A percentile compares a stretch with the other conserved stretches of the same genome.
Evolutionary conservation across 53 echinoderm and acorn worm species (phyloP).

Genomic region (Holothuria scabra): DNA sequence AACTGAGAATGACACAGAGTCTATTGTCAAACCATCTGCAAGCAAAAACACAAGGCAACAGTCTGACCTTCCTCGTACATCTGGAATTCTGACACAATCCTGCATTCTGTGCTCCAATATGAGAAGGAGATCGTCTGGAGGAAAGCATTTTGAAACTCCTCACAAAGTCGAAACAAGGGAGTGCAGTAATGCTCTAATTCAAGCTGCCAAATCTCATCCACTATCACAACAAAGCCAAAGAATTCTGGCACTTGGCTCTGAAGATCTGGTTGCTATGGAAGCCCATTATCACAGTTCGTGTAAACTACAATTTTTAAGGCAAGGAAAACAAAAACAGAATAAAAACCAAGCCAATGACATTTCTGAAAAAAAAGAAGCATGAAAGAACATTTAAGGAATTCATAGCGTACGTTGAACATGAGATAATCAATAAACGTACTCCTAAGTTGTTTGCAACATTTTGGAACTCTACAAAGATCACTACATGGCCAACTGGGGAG

Average conservation of each 20-base stretch:
- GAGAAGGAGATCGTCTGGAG: conserved; percentile 30
- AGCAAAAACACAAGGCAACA: conserved; percentile 25
- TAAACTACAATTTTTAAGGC: conserved; percentile 7
- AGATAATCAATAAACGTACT: conserved; percentile 45
- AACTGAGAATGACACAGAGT: conserved; percentile 9
- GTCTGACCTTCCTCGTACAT: conserved; percentile 45
- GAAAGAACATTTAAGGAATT: conserved; percentile 45
- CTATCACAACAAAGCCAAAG: conserved; percentile 9
- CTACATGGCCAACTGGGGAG: conserved; percentile 25
- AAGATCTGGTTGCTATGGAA: conserved; percentile 41
- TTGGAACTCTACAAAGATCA: conserved; percentile 49
- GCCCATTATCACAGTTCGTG: conserved; percentile 43
- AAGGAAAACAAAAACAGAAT: conserved; percentile 3
- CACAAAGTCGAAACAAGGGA: conserved; percentile 53
- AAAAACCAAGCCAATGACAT: neutral
- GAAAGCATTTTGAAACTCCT: conserved; percentile 40
- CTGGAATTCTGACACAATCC: conserved; percentile 21
- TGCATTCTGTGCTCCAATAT: conserved; percentile 38
- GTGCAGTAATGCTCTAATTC: conserved; percentile 16
- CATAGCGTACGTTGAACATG: conserved; percentile 30
- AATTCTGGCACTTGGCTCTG: conserved; percentile 27
- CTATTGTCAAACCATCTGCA: neutral
- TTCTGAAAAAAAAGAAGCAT: conserved; percentile 31
- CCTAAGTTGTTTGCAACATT: conserved; percentile 42
- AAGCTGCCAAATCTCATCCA: conserved; percentile 6